Evolutionary conservation across 2,113 vertebrate genomes (phyloP), one percentile per base, ranked within the genome.

Genomic region (Mus spicilegus): DNA sequence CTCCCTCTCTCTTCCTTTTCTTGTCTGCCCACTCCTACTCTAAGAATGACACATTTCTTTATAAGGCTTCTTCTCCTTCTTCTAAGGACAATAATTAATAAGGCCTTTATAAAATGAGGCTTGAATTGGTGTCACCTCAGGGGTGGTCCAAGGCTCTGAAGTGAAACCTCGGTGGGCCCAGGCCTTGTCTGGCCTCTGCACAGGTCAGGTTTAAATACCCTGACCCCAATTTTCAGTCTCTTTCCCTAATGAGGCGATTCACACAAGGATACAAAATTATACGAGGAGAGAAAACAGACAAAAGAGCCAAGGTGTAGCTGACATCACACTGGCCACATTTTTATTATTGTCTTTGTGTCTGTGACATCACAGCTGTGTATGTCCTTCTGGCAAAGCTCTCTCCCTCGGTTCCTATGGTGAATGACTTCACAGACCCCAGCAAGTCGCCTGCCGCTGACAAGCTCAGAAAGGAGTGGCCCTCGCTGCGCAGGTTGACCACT

Each of bases 61-160:
- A 99, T 99, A 98, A 98, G 98, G 98, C 99, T 99, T 98, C 98
- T 98, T 99, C 99, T 99, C 99, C 99, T 99, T 99, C 99, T 99
- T 98, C 99, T 99, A 99, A 99, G 98, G 98, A 99, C 99, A 99
- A 99, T 99, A 99, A 99, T 99, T 99, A 99, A 99, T 99, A 99
- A 99, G 99, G 99, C 98, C 99, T 99, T 99, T 99, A 99, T 99
- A 99, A 99, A 99, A 99, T 99, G 99, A 99, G 99, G 98, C 98
- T 98, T 99, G 98, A 99, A 99, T 99, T 98, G 99, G 99, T 99
- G 99, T 99, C 99, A 99, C 98, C 99, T 99, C 98, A 98, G 99
- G 99, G 99, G 99, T 99, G 99, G 99, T 99, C 99, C 94, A 96
- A 98, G 99, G 99, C 99, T 99, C 99, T 98, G 98, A 99, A 99